Percentiles rank a stretch among this genome's conserved stretches.
These are phyloP conservation scores for Trachelus tabidus DNA, from an alignment of 2,888 invertebrate species.

Conservation along the genomic window DNA sequence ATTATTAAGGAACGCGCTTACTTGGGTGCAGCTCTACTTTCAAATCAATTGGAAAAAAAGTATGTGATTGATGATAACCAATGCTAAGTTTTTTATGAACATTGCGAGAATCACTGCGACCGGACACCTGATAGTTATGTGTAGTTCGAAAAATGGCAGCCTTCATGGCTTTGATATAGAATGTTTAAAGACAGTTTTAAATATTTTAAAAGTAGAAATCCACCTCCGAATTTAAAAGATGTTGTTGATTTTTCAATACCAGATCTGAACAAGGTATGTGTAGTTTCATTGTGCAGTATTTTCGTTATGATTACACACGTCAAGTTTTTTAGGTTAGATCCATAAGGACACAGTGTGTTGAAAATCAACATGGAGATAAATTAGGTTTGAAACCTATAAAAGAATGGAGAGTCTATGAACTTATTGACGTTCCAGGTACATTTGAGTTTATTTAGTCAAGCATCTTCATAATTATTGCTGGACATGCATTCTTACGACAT, in stretches of 20 bases:
- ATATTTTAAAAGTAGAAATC: conserved; percentile 80
- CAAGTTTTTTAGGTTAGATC: conserved; percentile 57
- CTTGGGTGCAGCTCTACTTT: not conserved
- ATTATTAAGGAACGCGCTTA: not conserved
- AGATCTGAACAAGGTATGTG: conserved; percentile 36
- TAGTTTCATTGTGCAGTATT: not conserved
- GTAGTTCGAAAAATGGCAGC: conserved; percentile 37
- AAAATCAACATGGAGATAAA: conserved; percentile 24
- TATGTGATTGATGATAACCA: not conserved
- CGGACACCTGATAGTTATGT: not conserved
- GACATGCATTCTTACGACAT: not conserved
- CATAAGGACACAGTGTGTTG: conserved; percentile 23
- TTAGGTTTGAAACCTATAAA: conserved; percentile 66
- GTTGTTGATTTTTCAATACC: conserved; percentile 71
- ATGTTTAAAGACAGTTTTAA: conserved; percentile 82
- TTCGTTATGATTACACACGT: not conserved
- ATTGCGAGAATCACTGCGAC: not conserved
- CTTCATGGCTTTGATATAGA: conserved; percentile 28
- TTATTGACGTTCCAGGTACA: conserved; percentile 72
- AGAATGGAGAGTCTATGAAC: conserved; percentile 75
- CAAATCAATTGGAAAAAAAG: not conserved
- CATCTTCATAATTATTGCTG: conserved; percentile 21
- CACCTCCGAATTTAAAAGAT: conserved; percentile 72
- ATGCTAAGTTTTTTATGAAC: not conserved
- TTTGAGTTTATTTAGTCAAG: not conserved